These are phyloP conservation scores for Diadema setosum DNA, from an alignment of 35 echinoderm and acorn worm genomes.

Conservation along the genomic window DNA sequence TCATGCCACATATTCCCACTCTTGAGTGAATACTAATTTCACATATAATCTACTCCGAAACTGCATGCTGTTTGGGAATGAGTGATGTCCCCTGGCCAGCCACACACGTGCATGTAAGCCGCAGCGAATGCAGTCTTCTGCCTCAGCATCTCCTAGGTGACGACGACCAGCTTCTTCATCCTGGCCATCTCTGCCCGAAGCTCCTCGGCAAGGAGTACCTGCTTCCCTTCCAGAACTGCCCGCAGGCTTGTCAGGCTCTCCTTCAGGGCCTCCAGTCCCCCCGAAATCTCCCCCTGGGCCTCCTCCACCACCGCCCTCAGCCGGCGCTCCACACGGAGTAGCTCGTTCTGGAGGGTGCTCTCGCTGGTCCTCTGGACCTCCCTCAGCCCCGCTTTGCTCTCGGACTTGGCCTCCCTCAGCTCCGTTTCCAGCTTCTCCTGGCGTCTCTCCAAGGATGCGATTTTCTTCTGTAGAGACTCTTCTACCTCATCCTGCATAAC, in stretches of 20 bases:
- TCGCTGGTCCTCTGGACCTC: neutral
- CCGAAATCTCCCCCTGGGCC: neutral
- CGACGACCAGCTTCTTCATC: conserved; percentile 7
- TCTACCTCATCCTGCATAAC: conserved; percentile 4
- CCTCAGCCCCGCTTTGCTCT: neutral
- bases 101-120: neutral
- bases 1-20: no score
- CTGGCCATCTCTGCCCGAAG: neutral
- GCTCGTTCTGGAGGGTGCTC: neutral
- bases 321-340: neutral
- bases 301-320: neutral
- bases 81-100: neutral
- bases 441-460: neutral
- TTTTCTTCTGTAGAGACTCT: neutral
- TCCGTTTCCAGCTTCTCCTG: neutral
- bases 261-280: neutral
- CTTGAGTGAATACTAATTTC: no score
- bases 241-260: neutral
- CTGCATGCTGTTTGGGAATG: neutral
- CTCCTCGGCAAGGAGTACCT: neutral
- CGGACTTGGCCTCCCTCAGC: neutral
- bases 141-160: neutral
- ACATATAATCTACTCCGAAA: neutral
- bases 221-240: conserved; percentile 2
- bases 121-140: neutral